Conservation (phyloP, 1,140 invertebrate species). For the Atopsyche davidsoni region DNA sequence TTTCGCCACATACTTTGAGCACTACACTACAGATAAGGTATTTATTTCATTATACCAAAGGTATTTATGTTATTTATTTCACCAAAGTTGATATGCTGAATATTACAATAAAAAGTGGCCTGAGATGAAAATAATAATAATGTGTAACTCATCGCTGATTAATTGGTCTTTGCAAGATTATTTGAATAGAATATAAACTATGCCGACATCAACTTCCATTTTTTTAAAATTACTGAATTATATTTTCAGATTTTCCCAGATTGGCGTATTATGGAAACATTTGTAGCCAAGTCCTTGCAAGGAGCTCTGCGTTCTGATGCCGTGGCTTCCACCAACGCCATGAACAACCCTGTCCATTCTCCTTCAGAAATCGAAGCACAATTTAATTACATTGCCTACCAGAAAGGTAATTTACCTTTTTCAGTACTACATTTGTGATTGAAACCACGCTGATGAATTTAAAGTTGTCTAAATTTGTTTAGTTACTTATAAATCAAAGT, state of each 20-base stretch:
- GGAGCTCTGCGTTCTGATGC: conserved; percentile 59
- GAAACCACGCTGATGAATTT: neutral
- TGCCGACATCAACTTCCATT: neutral
- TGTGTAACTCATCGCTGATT: neutral
- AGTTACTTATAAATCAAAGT: neutral
- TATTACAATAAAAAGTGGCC: neutral
- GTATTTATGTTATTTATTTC: neutral
- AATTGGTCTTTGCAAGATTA: neutral
- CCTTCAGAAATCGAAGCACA: conserved; percentile 67
- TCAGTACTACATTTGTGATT: neutral
- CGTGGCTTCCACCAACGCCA: conserved; percentile 59
- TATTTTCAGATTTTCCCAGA: conserved; percentile 31
- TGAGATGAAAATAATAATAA: neutral
- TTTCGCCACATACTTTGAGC: conserved; percentile 58
- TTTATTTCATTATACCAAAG: conserved; percentile 21
- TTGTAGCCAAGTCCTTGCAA: conserved; percentile 63
- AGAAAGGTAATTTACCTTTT: conserved; percentile 49
- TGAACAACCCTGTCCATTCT: conserved; percentile 64
- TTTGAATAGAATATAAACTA: neutral
- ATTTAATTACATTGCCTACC: conserved; percentile 79
- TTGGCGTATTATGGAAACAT: conserved; percentile 77
- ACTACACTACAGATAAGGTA: conserved; percentile 45
- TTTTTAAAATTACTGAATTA: neutral
- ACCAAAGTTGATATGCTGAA: neutral
- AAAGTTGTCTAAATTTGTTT: neutral